These are phyloP conservation scores for Cyrtonyx montezumae DNA, from an alignment of 2,113 vertebrate genomes.

Conservation along the genomic window DNA sequence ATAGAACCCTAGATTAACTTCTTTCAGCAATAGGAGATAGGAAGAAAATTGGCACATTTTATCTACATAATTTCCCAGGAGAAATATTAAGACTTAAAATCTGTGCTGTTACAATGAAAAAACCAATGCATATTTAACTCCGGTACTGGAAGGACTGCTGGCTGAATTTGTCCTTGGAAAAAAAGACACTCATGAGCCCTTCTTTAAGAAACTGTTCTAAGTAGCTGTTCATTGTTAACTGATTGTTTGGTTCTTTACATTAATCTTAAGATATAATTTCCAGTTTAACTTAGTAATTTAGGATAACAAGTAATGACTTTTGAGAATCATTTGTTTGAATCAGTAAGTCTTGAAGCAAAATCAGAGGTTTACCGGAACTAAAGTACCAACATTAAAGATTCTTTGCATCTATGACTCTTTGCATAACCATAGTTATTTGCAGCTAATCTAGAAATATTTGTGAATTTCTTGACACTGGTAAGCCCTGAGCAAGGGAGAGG, in stretches of 20 bases:
- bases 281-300: neutral
- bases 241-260: neutral
- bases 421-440: neutral
- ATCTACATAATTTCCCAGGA: neutral
- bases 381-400: neutral
- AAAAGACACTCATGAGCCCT: neutral
- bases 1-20: neutral
- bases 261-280: neutral
- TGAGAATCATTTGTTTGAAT: neutral
- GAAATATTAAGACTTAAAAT: neutral
- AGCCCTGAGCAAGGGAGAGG: neutral
- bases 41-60: neutral
- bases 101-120: neutral
- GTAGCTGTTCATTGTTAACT: neutral
- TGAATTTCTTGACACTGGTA: neutral
- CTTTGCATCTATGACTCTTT: neutral
- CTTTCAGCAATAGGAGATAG: neutral
- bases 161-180: neutral
- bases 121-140: neutral
- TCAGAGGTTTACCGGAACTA: neutral
- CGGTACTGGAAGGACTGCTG: neutral
- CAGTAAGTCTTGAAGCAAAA: neutral
- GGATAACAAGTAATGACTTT: neutral
- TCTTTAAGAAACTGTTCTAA: neutral
- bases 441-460: neutral